Base-by-base conservation (phyloP, 2,888 invertebrate genomes). In the Agrilus cyanescens region DNA sequence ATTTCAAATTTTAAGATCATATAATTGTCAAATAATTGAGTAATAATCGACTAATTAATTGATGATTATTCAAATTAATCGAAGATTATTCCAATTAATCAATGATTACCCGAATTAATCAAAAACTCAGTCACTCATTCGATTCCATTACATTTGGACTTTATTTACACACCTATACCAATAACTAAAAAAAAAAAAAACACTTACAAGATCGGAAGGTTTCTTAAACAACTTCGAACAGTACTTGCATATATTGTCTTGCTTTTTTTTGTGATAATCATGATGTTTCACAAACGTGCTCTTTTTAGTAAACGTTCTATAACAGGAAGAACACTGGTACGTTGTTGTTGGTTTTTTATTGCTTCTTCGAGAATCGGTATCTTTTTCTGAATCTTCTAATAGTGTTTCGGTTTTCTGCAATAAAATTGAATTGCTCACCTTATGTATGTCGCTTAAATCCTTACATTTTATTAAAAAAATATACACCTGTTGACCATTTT, bases 201-300 rank as follows among this genome's bases (percentile, higher is more conserved):
- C 15, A 46, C 52, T 55, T 50, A 65, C 64, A 36, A 81, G 66
- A 65, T 82, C 82, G 40, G 78, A 78, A 0, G 77, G 77, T 56
- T 82, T 82, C 51, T 76, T 75, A 57, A 83, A 83, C 44, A 71
- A 71, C 58, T 81, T 82, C 12, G 68, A 63, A 58, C 83, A 83
- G 52, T 61, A 72, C 43, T 63, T 65, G 63, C 80, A 69, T 58
- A 68, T 51, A 62, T 76, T 67, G 8, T 43, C 38, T 12, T 57
- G 67, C 52, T 60, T 73, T 60, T 40, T 61, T 56, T 40, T 52
- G 59, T 53, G 38, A 51, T 42, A 30, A 29, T 53, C 16, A 50
- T 48, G 35, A 42, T 53, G 40, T 41, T 49, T 36, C 10, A 44
- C 12, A 13, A 40, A 37, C 7, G 40, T 36, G 3, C 39, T 29